Percentiles rank a stretch among this genome's conserved stretches.
These are phyloP conservation scores for Capreolus pygargus DNA, from an alignment of 2,113 vertebrate species.

Conservation along the genomic window DNA sequence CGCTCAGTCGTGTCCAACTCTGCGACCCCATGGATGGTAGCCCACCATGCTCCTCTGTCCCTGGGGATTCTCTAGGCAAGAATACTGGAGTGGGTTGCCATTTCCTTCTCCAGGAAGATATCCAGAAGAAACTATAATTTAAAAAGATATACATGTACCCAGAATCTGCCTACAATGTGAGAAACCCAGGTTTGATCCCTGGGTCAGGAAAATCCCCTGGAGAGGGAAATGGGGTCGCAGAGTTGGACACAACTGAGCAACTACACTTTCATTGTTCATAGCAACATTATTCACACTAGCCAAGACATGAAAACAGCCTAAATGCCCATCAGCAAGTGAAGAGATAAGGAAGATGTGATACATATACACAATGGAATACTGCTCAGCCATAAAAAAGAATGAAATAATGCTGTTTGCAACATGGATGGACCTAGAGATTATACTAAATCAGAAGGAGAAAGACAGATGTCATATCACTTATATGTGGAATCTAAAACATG, in stretches of 20 bases:
- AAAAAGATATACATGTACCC: neutral
- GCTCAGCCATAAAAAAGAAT: neutral
- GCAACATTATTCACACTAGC: neutral
- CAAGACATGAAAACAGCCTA: neutral
- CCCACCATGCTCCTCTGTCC: neutral
- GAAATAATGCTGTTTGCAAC: neutral
- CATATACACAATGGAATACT: neutral
- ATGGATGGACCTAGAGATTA: neutral
- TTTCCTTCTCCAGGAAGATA: neutral
- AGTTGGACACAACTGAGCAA: neutral
- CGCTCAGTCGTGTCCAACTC: neutral
- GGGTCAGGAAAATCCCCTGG: neutral
- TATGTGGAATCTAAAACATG: neutral
- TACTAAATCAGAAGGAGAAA: neutral
- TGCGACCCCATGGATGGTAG: neutral
- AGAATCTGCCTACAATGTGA: neutral
- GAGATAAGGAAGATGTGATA: neutral
- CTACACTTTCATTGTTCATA: neutral
- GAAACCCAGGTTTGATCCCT: neutral
- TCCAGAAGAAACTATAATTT: neutral
- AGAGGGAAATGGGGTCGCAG: neutral
- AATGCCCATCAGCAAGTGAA: neutral
- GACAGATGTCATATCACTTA: neutral
- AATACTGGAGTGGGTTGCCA: neutral
- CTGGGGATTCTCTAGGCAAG: neutral